Evolutionary conservation across 2,888 invertebrate species (phyloP), one percentile per base, ranked within the genome.

Genomic region (Salticus scenicus): DNA sequence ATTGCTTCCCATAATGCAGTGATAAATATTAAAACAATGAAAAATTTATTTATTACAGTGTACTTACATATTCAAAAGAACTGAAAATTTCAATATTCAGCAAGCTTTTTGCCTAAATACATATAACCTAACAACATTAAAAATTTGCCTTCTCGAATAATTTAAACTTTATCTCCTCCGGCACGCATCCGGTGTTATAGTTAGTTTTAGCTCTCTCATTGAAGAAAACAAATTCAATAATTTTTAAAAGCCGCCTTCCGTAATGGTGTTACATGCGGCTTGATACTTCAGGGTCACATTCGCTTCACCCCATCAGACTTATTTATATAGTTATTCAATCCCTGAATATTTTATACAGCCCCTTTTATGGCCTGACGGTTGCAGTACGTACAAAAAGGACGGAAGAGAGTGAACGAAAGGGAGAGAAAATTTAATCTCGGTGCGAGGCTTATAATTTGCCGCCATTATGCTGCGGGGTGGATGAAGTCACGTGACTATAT

Each of bases 401-500:
- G 20, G 67, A 47, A 47, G 67, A 57, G 28, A 51, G 7, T 27
- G 20, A 63, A 64, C 33, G 31, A 30, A 41, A 30, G 57, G 63
- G 74, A n/a, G 41, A 70, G 75, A 77, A 78, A 81, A 84, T 77
- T 84, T 84, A 77, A 84, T 77, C 77, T 77, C 77, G 72, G 83
- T 72, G 77, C 77, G 42, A 77, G 83, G 83, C 83, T 84, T 84
- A 84, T 84, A 84, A 84, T 84, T 84, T 84, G 76, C 83, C 73
- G 77, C 83, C 83, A 84, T 84, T 84, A 84, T 84, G 83, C 83
- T 70, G 72, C 42, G 73, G 83, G 83, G 57, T 72, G 83, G 72
- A 70, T 77, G 81, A 84, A 84, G 83, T 84, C 83, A 84, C 83
- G 83, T 84, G 83, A 84, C 83, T 84, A 77, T 85, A 86, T 86